These are phyloP conservation scores for Imbricaverruca yamaguchii DNA, from an alignment of 2,888 invertebrate genomes.

Conservation along the genomic window DNA sequence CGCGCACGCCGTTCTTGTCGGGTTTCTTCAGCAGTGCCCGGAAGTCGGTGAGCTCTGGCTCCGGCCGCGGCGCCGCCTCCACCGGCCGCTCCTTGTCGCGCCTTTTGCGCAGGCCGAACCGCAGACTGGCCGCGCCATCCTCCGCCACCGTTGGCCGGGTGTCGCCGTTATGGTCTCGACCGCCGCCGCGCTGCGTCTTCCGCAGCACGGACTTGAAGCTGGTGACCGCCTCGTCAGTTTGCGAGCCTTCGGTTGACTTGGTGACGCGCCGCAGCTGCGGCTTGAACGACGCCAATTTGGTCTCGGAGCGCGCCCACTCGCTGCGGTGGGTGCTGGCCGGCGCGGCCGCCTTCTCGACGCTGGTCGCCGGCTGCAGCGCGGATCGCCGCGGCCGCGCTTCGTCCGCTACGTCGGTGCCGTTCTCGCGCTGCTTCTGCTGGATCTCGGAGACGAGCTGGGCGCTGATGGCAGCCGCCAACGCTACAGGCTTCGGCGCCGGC, in stretches of 20 bases:
- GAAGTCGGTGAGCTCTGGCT: slow-evolving; percentile 45
- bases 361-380: not conserved
- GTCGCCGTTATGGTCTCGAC: slow-evolving; percentile 17
- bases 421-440: slow-evolving; percentile 7
- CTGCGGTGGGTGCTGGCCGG: not conserved
- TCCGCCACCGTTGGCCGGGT: not conserved
- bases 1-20: slow-evolving; percentile 24
- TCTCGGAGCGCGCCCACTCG: slow-evolving; percentile 25
- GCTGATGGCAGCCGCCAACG: not conserved
- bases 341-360: not conserved
- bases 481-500: slow-evolving; percentile 3
- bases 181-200: slow-evolving; percentile 51
- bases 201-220: slow-evolving; percentile 76
- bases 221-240: slow-evolving; percentile 45
- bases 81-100: slow-evolving; percentile 24
- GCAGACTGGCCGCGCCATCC: slow-evolving; percentile 29
- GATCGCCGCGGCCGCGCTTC: not conserved
- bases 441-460: slow-evolving; percentile 4
- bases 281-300: slow-evolving; percentile 29
- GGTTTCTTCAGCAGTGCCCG: slow-evolving; percentile 37
- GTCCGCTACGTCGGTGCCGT: not conserved
- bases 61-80: slow-evolving; percentile 23
- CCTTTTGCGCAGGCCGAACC: slow-evolving; percentile 30
- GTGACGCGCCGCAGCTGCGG: slow-evolving; percentile 38
- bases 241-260: slow-evolving; percentile 26